Conservation (phyloP, 2,113 vertebrate species). For the Phylloscopus whistleri region DNA sequence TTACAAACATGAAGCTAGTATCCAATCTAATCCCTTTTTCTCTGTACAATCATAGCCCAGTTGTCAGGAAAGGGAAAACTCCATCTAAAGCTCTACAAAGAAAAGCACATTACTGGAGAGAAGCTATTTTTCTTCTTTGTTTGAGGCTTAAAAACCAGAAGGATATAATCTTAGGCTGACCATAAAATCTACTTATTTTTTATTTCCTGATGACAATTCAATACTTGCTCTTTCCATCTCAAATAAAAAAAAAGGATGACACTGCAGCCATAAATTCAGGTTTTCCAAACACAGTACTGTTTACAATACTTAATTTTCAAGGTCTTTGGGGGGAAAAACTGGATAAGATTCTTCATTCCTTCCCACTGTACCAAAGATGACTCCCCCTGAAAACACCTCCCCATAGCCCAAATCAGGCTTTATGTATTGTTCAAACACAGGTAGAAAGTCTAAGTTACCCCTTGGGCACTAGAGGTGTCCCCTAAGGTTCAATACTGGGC, state of each 20-base stretch:
- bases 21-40: not conserved
- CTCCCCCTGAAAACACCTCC: not conserved
- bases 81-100: not conserved
- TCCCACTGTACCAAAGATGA: not conserved
- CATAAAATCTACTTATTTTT: not conserved
- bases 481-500: not conserved
- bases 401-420: not conserved
- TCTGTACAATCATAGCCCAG: not conserved
- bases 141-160: not conserved
- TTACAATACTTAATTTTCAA: not conserved
- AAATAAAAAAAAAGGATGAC: not conserved
- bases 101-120: not conserved
- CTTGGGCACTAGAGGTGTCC: not conserved
- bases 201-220: not conserved
- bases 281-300: not conserved
- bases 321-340: not conserved
- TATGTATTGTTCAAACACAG: not conserved
- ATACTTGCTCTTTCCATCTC: not conserved
- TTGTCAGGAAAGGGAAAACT: not conserved
- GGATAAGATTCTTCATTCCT: not conserved
- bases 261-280: not conserved
- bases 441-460: not conserved
- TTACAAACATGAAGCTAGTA: not conserved
- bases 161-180: not conserved
- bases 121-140: not conserved